These are phyloP conservation scores for Periplaneta americana DNA, from an alignment of 1,140 invertebrate species.

Conservation along the genomic window DNA sequence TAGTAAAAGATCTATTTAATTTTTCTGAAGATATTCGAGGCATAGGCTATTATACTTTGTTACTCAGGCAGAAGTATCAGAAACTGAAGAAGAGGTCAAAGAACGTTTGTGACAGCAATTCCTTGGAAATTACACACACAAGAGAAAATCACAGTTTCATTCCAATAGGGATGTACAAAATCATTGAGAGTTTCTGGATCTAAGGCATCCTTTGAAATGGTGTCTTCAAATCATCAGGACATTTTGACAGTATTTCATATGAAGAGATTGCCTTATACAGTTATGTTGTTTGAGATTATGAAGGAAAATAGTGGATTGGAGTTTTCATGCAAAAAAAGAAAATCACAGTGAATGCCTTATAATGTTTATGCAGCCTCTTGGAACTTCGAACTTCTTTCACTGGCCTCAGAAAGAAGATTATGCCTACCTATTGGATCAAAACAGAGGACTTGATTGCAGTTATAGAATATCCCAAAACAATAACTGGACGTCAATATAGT, in stretches of 20 bases:
- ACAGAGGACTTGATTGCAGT: not conserved
- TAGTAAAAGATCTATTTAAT: not conserved
- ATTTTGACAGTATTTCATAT: not conserved
- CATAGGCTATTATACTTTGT: too few relatives aligned
- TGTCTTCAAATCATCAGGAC: not conserved
- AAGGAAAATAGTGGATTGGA: not conserved
- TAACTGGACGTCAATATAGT: not conserved
- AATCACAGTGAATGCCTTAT: not conserved
- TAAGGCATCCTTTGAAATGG: not conserved
- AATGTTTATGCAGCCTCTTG: too few relatives aligned
- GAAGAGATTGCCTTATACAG: not conserved
- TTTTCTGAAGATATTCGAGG: not conserved
- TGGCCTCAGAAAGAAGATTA: not conserved
- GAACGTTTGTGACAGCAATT: not conserved
- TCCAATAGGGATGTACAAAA: not conserved
- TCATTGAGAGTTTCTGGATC: not conserved
- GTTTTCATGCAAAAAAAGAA: not conserved
- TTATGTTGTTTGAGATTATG: not conserved
- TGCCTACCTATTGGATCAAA: not conserved
- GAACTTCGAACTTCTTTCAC: too few relatives aligned
- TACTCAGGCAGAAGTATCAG: too few relatives aligned
- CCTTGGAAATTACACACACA: not conserved
- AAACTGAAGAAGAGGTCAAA: too few relatives aligned
- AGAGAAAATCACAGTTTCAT: not conserved
- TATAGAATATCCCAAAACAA: not conserved